phyloP scores from a whole-genome alignment of 2,113 vertebrate species.

The Calyptomena viridis region DNA sequence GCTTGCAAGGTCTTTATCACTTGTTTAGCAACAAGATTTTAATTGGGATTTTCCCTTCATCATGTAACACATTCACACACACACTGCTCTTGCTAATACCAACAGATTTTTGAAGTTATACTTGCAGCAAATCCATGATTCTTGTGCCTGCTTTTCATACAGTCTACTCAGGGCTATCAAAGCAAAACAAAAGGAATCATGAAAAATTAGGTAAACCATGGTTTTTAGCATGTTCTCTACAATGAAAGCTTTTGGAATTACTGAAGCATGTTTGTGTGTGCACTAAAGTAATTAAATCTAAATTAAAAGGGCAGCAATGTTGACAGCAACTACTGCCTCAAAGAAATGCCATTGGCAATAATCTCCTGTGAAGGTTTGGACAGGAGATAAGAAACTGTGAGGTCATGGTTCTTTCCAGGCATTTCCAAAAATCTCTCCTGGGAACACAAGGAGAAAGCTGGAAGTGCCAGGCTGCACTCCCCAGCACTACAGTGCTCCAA shows the following conservation, averaged over 20 bases:
- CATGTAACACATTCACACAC: constrained; percentile 12
- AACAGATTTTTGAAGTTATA: constrained; percentile 37
- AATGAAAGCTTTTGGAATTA: not conserved
- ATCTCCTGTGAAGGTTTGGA: not conserved
- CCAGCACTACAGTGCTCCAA: not conserved
- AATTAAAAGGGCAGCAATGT: not conserved
- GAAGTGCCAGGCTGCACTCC: not conserved
- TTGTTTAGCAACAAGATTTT: constrained; percentile 67
- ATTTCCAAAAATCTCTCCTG: not conserved
- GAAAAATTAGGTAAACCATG: not conserved
- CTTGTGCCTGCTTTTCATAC: constrained; percentile 8
- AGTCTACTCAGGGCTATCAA: not conserved
- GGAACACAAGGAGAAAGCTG: not conserved
- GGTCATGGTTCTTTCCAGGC: not conserved
- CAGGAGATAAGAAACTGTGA: not conserved
- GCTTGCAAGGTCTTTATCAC: constrained; percentile 66
- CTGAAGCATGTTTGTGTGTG: not conserved
- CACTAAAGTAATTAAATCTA: not conserved
- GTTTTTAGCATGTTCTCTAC: not conserved
- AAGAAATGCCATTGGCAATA: not conserved
- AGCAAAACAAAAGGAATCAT: not conserved
- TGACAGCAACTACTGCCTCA: not conserved
- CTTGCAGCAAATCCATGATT: constrained; percentile 47
- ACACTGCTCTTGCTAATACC: constrained; percentile 22
- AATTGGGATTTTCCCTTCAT: constrained; percentile 66